Evolutionary conservation across 2,797 vertebrate genomes (phyloP).

Genomic region (Schizopygopsis pylzovi): DNA sequence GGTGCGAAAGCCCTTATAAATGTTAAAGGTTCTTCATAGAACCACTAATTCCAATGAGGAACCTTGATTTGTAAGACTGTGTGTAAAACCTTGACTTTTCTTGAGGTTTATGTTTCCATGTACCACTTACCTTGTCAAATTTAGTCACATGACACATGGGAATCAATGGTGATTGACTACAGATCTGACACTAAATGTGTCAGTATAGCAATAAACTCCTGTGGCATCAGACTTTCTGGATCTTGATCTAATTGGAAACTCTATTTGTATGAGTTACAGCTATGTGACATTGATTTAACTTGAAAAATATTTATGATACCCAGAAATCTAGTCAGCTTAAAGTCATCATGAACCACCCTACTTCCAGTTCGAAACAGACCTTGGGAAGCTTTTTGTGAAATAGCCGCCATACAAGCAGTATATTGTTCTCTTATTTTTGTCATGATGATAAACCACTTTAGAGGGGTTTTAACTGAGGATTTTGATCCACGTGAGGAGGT

Average conservation of each 20-base stretch:
- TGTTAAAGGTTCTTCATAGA: neutral
- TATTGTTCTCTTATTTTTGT: neutral
- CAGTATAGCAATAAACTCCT: neutral
- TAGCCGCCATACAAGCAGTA: neutral
- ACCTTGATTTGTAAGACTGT: neutral
- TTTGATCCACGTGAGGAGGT: neutral
- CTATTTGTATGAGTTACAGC: neutral
- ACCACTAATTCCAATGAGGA: neutral
- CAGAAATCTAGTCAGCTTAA: neutral
- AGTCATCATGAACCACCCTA: neutral
- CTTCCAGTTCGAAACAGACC: neutral
- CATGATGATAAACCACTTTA: conserved; percentile 12
- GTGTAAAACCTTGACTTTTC: neutral
- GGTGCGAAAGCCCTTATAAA: too few relatives aligned
- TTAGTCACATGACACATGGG: neutral
- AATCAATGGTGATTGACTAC: neutral
- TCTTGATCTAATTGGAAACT: neutral
- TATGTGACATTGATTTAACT: neutral
- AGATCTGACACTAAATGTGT: neutral
- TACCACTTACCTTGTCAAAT: neutral
- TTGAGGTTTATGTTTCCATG: neutral
- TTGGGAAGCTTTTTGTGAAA: neutral
- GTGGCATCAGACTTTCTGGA: neutral
- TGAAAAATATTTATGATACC: neutral
- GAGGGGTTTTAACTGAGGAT: neutral